Evolutionary conservation across 2,797 vertebrate genomes (phyloP), one percentile per base, ranked within the genome.

Genomic region (Myotis myotis): DNA sequence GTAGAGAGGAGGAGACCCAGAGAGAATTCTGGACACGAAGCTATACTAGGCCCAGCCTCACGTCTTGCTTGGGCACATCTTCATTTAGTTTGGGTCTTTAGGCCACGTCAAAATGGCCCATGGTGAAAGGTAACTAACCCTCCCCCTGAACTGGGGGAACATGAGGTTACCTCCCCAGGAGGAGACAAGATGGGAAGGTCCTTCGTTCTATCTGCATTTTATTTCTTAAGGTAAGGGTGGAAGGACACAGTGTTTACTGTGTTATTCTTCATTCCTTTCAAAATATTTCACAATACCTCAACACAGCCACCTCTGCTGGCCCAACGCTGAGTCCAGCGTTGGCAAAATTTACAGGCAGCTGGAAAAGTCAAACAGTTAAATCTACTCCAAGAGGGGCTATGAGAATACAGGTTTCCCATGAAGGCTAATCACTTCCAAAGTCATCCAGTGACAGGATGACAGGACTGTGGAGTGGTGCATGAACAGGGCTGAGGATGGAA

Each of bases 21-120:
- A 94, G 28, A 95, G 22, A 83, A 55, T 20, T 53, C 76, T 66
- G 38, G 72, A 76, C 49, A 55, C 36, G 16, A 53, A 71, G n/a
- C 28, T 53, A 53, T 0, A 7, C 6, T 20, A 8, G 49, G 16
- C 28, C 30, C 10, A 8, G 93, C 51, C 44, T 78, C 33, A 55
- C 0, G 8, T 1, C 0, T 2, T 11, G 12, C 36, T 30, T 13
- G 44, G 36, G 17, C 30, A 57, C 10, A 28, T 36, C 16, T 74
- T 80, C 47, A 41, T 28, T 51, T 49, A 76, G 38, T 23, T 8
- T 25, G 74, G 76, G n/a, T 30, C n/a, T 85, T 81, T 7, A 13
- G 64, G 41, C 16, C 25, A 36, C 16, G 8, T 74, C 19, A 70
- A 47, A 60, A 86, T 0, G 22, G 30, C 23, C n/a, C 19, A 6